A percentile compares a stretch with the other conserved stretches of the same genome.
Evolutionary conservation across 2,797 vertebrate genomes (phyloP).

Genomic region (Sebastes baramenuke): DNA sequence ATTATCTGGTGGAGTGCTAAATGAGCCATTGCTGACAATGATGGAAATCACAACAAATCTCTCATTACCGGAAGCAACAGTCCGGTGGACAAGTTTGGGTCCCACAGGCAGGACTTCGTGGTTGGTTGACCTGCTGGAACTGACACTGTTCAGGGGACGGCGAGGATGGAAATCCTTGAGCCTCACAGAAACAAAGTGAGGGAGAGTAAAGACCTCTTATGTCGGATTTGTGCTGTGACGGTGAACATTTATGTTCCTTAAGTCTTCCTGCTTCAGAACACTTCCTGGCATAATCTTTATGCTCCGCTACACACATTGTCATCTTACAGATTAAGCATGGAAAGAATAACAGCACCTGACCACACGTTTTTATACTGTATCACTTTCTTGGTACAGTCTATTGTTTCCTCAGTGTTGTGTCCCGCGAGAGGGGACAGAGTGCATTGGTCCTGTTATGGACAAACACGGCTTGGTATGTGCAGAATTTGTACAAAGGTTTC

Average conservation of each 20-base stretch:
- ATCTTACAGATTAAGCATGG: constrained; percentile 44
- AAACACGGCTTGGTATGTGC: constrained; percentile 46
- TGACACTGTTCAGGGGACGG: constrained; percentile 36
- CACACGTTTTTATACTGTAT: constrained; percentile 11
- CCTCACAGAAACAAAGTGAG: constrained; percentile 45
- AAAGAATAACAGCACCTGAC: constrained; percentile 59
- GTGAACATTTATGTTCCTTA: constrained; percentile 36
- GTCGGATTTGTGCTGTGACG: constrained; percentile 23
- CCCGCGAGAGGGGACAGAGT: constrained; percentile 4
- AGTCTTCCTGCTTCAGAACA: constrained; percentile 61
- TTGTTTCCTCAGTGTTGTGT: not conserved
- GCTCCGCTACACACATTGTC: constrained; percentile 51
- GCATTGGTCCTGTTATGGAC: constrained; percentile 15
- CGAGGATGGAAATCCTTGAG: constrained; percentile 38
- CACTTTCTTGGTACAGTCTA: not conserved
- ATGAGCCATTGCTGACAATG: constrained; percentile 56
- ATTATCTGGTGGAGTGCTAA: constrained; percentile 38
- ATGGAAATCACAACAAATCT: constrained; percentile 63
- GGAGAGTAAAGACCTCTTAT: constrained; percentile 18
- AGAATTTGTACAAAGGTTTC: constrained; percentile 50
- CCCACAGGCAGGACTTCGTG: constrained; percentile 33
- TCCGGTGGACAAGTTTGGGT: constrained; percentile 19
- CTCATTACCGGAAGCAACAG: constrained; percentile 61
- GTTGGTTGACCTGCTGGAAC: constrained; percentile 63
- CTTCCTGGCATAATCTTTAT: constrained; percentile 56